These are phyloP conservation scores for Alca torda DNA, from an alignment of 2,797 vertebrate species.

Conservation along the genomic window DNA sequence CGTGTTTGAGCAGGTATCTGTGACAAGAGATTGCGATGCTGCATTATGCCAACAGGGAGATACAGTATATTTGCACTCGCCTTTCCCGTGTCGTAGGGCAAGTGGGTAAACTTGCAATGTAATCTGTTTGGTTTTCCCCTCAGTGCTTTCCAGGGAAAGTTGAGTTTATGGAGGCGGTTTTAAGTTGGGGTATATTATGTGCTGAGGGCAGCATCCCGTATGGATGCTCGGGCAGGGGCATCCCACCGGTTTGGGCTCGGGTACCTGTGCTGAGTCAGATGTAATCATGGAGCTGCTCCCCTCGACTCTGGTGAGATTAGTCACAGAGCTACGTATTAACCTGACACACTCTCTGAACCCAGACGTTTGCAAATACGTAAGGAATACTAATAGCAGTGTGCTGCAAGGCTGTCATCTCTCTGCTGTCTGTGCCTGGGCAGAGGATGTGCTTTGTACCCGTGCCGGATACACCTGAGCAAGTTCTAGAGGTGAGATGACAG, in stretches of 20 bases:
- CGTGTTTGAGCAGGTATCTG: slow-evolving; percentile 20
- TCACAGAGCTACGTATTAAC: not conserved
- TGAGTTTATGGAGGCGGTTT: not conserved
- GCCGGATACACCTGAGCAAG: not conserved
- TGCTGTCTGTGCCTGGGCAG: rapidly evolving
- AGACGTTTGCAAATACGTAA: not conserved
- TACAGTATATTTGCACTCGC: not conserved
- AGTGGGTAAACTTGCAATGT: not conserved
- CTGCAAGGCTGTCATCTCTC: not conserved
- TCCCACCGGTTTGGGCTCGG: rapidly evolving
- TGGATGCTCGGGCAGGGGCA: rapidly evolving
- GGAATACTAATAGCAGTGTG: not conserved
- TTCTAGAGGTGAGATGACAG: not conserved
- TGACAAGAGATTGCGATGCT: not conserved
- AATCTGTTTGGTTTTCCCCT: not conserved
- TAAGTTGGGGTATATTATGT: not conserved
- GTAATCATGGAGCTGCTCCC: not conserved
- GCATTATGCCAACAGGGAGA: slow-evolving; percentile 21
- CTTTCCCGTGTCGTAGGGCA: rapidly evolving
- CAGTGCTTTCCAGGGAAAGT: not conserved
- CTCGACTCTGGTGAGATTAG: not conserved
- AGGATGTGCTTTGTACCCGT: not conserved
- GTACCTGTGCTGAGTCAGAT: not conserved
- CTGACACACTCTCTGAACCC: not conserved
- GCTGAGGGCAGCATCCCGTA: not conserved